Percentiles rank a stretch among this genome's conserved stretches.
Evolutionary conservation across 2,888 invertebrate species (phyloP).

Genomic region (Eutolmus rufibarbis): DNA sequence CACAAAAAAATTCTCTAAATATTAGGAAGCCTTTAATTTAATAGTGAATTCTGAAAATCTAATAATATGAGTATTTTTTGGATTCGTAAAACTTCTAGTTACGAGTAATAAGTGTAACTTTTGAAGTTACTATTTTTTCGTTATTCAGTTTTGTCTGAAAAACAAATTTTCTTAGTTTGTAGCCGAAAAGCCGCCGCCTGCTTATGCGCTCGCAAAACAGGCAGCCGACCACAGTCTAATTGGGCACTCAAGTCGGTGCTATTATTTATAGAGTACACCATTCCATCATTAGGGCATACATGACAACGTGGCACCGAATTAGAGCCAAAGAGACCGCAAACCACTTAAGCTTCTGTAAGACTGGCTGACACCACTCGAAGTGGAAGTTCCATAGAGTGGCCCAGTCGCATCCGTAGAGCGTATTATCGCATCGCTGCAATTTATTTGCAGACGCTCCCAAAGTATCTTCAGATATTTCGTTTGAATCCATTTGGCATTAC

Average conservation of each 20-base stretch:
- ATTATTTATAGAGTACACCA: conserved; percentile 7
- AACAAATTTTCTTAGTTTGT: not conserved
- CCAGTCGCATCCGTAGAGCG: not conserved
- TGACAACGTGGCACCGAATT: not conserved
- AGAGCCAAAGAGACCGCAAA: not conserved
- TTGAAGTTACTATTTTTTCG: too few species aligned
- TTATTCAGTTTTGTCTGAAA: too few species aligned
- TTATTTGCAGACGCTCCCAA: not conserved
- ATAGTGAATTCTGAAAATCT: too few species aligned
- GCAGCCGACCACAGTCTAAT: not conserved
- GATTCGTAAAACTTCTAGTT: too few species aligned
- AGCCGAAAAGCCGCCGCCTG: not conserved
- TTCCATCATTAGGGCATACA: not conserved
- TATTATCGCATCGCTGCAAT: not conserved
- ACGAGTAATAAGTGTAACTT: too few species aligned
- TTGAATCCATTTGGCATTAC: not conserved
- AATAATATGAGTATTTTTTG: too few species aligned
- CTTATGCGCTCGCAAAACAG: not conserved
- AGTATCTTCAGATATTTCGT: not conserved
- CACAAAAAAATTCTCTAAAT: too few species aligned
- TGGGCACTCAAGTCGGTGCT: not conserved
- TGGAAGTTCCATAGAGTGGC: not conserved
- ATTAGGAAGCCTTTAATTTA: too few species aligned
- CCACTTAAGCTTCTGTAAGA: not conserved
- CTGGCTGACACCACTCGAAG: not conserved